Percentiles rank a stretch among this genome's conserved stretches.
phyloP scores from a whole-genome alignment of 2,113 vertebrate genomes.

The Ophiodon elongatus region DNA sequence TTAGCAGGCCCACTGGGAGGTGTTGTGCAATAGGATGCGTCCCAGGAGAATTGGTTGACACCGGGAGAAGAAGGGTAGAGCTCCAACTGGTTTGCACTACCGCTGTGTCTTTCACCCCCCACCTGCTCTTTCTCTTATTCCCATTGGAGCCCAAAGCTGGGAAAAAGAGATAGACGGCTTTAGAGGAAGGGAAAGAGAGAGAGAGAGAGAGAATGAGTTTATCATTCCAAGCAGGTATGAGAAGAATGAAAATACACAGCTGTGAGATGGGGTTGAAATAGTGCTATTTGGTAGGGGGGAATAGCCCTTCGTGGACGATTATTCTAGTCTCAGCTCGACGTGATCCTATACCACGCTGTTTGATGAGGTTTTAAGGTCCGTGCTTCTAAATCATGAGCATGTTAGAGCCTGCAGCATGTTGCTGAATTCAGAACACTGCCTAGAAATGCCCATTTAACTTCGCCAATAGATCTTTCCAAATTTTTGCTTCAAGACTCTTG shows the following conservation, averaged over 20 bases:
- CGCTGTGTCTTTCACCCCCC: slow-evolving; percentile 34
- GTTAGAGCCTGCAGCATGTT: slow-evolving; percentile 15
- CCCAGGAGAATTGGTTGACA: slow-evolving; percentile 63
- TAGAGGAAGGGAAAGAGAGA: slow-evolving; percentile 32
- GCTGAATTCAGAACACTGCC: slow-evolving; percentile 19
- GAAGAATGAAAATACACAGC: slow-evolving; percentile 63
- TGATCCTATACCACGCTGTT: slow-evolving; percentile 51
- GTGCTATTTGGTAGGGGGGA: slow-evolving; percentile 55
- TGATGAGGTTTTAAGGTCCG: slow-evolving; percentile 68
- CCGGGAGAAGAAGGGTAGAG: slow-evolving; percentile 24
- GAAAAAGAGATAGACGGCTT: slow-evolving; percentile 66
- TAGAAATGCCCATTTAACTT: not conserved
- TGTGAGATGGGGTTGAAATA: slow-evolving; percentile 64
- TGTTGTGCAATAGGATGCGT: slow-evolving; percentile 76
- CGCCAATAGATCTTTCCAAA: not conserved
- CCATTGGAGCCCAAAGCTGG: slow-evolving; percentile 46
- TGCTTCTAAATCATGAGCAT: slow-evolving; percentile 17
- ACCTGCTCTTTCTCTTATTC: slow-evolving; percentile 54
- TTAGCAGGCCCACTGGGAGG: slow-evolving; percentile 88
- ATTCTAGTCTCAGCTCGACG: slow-evolving; percentile 35
- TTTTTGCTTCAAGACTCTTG: not conserved
- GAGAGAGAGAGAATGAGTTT: slow-evolving; percentile 51
- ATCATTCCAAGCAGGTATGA: slow-evolving; percentile 77
- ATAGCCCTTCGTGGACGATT: slow-evolving; percentile 49
- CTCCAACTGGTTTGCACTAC: slow-evolving; percentile 39